phyloP scores from a whole-genome alignment of 2,888 invertebrate genomes.

The Hofmannophila pseudospretella region DNA sequence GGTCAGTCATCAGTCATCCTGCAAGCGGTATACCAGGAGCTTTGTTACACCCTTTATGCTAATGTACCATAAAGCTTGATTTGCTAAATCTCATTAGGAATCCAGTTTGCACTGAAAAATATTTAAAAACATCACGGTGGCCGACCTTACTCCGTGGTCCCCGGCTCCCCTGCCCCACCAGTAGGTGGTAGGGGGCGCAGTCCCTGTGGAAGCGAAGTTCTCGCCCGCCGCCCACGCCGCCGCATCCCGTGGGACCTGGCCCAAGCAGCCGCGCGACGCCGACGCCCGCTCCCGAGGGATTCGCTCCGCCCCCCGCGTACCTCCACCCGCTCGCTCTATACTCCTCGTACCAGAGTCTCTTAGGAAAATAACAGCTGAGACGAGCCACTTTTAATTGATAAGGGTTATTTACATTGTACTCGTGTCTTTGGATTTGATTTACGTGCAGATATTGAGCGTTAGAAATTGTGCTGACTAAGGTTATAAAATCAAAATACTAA shows the following conservation, averaged over 20 bases:
- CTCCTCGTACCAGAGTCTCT: constrained; percentile 37
- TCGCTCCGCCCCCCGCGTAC: constrained; percentile 30
- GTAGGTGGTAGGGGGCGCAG: constrained; percentile 42
- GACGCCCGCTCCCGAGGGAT: constrained; percentile 68
- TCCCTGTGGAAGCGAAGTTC: constrained; percentile 67
- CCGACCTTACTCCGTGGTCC: constrained; percentile 42
- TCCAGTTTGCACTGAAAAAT: too few relatives aligned
- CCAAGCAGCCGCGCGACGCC: constrained; percentile 65
- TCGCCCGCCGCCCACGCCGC: constrained; percentile 64
- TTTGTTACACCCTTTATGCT: too few relatives aligned
- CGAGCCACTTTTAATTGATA: constrained; percentile 67
- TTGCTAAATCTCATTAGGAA: too few relatives aligned
- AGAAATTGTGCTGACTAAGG: too few relatives aligned
- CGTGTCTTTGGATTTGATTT: too few relatives aligned
- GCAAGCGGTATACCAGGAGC: too few relatives aligned
- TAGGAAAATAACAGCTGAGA: constrained; percentile 64
- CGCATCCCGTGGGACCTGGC: constrained; percentile 60
- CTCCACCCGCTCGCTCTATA: constrained; percentile 23
- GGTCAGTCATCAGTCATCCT: too few relatives aligned
- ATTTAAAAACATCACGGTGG: constrained; percentile 69
- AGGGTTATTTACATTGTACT: constrained; percentile 8
- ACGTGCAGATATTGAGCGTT: too few relatives aligned
- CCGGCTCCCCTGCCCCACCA: too few relatives aligned
- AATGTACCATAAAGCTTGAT: too few relatives aligned
- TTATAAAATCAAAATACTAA: too few relatives aligned